phyloP scores from a whole-genome alignment of 2,797 vertebrate genomes.

The Echeneis naucrates region DNA sequence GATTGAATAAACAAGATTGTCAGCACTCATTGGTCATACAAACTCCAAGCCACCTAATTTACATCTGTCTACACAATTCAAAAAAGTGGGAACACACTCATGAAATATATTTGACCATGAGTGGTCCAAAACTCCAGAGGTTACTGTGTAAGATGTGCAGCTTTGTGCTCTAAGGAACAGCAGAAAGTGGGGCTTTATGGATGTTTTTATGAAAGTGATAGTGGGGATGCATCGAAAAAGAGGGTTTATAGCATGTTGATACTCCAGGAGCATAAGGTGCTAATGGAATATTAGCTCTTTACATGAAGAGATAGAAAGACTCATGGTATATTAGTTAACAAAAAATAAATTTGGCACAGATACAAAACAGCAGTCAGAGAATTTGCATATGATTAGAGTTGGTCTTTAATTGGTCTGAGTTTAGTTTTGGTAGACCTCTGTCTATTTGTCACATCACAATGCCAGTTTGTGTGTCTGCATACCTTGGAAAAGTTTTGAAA shows the following conservation, averaged over 20 bases:
- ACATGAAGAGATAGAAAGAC: neutral
- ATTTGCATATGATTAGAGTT: neutral
- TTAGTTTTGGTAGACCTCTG: neutral
- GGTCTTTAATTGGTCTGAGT: slow-evolving; percentile 6
- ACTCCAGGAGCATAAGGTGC: neutral
- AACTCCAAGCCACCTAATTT: neutral
- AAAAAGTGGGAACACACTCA: neutral
- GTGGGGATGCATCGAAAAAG: neutral
- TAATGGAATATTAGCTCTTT: neutral
- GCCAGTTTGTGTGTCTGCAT: neutral
- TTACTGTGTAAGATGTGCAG: neutral
- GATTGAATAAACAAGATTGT: neutral
- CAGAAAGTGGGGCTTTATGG: neutral
- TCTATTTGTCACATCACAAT: neutral
- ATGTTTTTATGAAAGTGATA: slow-evolving; percentile 3
- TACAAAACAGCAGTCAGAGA: too few relatives aligned
- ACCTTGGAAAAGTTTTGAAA: neutral
- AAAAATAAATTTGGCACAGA: too few relatives aligned
- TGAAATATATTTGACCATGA: neutral
- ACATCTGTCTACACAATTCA: neutral
- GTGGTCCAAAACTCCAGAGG: neutral
- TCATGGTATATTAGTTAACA: too few relatives aligned
- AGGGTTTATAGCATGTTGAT: neutral
- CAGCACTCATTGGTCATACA: neutral
- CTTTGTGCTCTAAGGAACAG: neutral